Base-by-base conservation (phyloP, 2,888 invertebrate species). In the Calliopum simillimum region DNA sequence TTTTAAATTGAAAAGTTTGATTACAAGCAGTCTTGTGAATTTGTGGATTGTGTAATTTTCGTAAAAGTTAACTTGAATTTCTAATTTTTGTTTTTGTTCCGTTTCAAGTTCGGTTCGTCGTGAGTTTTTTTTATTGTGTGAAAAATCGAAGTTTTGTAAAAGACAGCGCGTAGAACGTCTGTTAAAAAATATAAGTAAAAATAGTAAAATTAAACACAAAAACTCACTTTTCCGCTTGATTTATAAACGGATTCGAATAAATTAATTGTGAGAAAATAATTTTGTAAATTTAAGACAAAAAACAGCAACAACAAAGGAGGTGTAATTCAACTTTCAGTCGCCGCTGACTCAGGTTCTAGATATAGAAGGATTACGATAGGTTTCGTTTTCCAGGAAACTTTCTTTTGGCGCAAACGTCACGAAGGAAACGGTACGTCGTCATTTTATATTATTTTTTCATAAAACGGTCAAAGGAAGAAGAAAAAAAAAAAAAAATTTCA, bases 71-170 rank as follows among this genome's bases (percentile, higher is more conserved):
- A 23, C 33, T 33, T 65, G 21, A 43, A 46, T 65, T 73, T 56
- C 61, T 46, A 61, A 23, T 55, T 66, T n/a, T 21, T n/a, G 16
- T 70, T 68, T 46, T 16, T 47, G 51, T 70, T 62, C 19, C 62
- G 55, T 68, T 41, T 49, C 49, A 51, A 49, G n/a, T 63, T 68
- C 11, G 33, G 62, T 68, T 25, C 55, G 62, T 46, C n/a, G n/a
- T 59, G 33, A 46, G 25, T 41, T 68, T 68, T 61, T 69, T 63
- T 63, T 41, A 6, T 16, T 70, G 25, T 61, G 70, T 72, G 71
- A 73, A 75, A 75, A 74, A 75, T 75, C 75, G 75, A 75, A 74
- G 70, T 68, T 64, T 70, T 41, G 23, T 6, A 46, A 56, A 43
- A 46, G 67, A 44, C 67, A 41, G 47, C 55, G 33, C 67, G 49